Conservation (phyloP, 1,140 invertebrate genomes). For the Neodiprion pinetum region DNA sequence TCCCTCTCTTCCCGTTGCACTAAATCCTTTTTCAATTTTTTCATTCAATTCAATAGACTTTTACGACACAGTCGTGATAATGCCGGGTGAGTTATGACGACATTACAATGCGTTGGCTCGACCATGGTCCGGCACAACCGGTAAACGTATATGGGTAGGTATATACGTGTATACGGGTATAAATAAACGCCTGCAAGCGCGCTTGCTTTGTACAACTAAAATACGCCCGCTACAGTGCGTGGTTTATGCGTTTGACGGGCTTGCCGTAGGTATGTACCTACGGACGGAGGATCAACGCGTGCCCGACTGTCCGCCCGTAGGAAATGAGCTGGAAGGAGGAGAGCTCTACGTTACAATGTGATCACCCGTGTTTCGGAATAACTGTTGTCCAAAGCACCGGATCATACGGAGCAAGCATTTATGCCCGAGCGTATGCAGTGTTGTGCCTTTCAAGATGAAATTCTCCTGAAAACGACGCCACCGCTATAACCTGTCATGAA, state of each 20-base stretch:
- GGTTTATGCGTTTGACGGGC: constrained; percentile 4
- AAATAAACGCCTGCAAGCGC: not conserved
- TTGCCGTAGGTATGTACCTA: not conserved
- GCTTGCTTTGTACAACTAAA: constrained; percentile 11
- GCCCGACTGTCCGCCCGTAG: not conserved
- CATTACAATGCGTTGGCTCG: constrained; percentile 9
- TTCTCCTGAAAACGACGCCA: too few species aligned
- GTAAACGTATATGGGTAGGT: not conserved
- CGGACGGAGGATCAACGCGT: not conserved
- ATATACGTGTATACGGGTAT: not conserved
- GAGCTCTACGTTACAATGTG: not conserved
- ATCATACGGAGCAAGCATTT: too few species aligned
- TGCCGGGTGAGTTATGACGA: constrained; percentile 15
- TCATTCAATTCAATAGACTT: constrained; percentile 16
- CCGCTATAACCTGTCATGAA: too few species aligned
- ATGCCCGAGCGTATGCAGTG: too few species aligned
- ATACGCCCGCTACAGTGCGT: constrained; percentile 3
- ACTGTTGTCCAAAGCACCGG: not conserved
- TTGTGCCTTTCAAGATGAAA: too few species aligned
- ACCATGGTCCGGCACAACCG: not conserved
- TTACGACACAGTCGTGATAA: constrained; percentile 14
- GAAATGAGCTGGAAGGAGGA: not conserved
- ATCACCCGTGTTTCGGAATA: not conserved
- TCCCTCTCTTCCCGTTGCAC: not conserved
- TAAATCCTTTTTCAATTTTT: constrained; percentile 7